Conservation (phyloP, 2,888 invertebrate genomes). For the Rapana venosa region DNA sequence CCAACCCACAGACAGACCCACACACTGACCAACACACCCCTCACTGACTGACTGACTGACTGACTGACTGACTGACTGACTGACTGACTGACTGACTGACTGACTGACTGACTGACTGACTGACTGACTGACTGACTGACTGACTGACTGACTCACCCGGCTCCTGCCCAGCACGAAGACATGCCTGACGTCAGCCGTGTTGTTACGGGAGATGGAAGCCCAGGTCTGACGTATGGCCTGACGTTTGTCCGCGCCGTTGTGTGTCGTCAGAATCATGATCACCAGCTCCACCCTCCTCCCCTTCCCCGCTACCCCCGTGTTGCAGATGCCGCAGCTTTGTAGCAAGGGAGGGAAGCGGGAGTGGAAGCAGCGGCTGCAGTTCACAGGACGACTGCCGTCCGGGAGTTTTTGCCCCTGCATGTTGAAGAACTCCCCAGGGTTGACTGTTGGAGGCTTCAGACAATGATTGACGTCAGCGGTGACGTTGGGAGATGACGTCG, state of each 20-base stretch:
- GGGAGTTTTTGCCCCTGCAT: background rate
- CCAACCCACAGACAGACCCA: too few species aligned
- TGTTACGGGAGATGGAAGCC: constrained; percentile 8
- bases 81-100: too few species aligned
- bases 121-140: too few species aligned
- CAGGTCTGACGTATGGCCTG: constrained; percentile 12
- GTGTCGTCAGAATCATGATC: constrained; percentile 23
- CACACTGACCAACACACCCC: too few species aligned
- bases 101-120: too few species aligned
- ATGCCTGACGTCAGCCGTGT: constrained; percentile 21
- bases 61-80: too few species aligned
- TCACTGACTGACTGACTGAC: too few species aligned
- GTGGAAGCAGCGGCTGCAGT: background rate
- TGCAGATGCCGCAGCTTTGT: background rate
- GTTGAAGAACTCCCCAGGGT: background rate
- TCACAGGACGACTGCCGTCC: background rate
- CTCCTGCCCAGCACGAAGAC: constrained; percentile 3
- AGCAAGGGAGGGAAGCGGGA: constrained; percentile 7
- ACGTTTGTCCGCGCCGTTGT: background rate
- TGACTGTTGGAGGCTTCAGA: background rate
- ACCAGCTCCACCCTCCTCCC: background rate
- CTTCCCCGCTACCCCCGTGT: background rate
- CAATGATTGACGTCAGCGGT: background rate
- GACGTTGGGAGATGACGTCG: background rate
- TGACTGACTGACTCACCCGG: background rate